A percentile compares a stretch with the other conserved stretches of the same genome.
phyloP scores from a whole-genome alignment of 1,140 invertebrate species.

The Acromyrmex charruanus region DNA sequence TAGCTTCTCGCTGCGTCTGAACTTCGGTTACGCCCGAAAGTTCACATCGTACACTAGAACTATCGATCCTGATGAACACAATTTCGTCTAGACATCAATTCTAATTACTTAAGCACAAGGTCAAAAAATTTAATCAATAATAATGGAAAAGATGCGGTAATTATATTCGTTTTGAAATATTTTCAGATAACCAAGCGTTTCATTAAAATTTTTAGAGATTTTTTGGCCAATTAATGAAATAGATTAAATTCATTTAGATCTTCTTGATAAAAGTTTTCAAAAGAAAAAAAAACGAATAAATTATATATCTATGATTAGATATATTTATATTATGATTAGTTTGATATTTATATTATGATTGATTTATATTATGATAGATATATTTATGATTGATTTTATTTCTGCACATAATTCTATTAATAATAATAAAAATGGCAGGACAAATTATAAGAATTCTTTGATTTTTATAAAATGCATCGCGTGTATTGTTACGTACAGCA shows the following conservation, averaged over 20 bases:
- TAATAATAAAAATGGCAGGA: neutral
- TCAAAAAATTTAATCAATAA: neutral
- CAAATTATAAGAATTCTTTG: neutral
- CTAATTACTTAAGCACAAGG: constrained; percentile 15
- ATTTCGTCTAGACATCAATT: constrained; percentile 3
- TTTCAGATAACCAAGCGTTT: neutral
- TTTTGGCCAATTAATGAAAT: neutral
- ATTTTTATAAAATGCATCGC: neutral
- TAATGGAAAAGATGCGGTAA: neutral
- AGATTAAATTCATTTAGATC: neutral
- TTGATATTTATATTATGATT: too few relatives aligned
- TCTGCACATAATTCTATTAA: neutral
- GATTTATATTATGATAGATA: neutral
- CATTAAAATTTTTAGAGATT: neutral
- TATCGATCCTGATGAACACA: neutral
- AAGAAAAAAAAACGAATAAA: neutral
- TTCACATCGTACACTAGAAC: neutral
- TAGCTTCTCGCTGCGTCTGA: constrained; percentile 7
- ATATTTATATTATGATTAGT: too few relatives aligned
- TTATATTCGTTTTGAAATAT: neutral
- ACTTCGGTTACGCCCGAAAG: neutral
- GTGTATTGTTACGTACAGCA: neutral
- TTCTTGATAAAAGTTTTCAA: neutral
- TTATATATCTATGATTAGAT: too few relatives aligned
- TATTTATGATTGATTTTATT: neutral